Percentiles rank a stretch among this genome's conserved stretches.
Evolutionary conservation across 2,888 invertebrate genomes (phyloP).

Genomic region (Agrotis puta): DNA sequence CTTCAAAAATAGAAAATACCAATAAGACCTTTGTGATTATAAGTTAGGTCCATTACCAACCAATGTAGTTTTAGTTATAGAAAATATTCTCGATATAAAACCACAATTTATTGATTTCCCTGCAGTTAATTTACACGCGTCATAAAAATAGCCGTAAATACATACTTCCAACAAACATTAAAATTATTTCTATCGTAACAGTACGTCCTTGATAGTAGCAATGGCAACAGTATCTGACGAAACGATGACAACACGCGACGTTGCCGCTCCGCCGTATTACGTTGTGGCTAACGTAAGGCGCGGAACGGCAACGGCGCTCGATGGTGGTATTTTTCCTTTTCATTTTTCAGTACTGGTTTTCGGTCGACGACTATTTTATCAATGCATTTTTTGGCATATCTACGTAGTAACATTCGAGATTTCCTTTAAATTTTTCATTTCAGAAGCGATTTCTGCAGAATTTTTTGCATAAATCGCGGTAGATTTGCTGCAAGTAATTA

Average conservation of each 20-base stretch:
- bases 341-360: constrained; percentile 56
- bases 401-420: no score
- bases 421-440: no score
- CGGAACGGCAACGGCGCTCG: constrained; percentile 55
- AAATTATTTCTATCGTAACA: constrained; percentile 28
- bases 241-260: constrained; percentile 57
- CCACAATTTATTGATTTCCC: background rate
- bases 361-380: background rate
- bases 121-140: background rate
- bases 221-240: constrained; percentile 43
- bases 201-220: constrained; percentile 50
- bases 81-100: background rate
- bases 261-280: constrained; percentile 58
- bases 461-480: no score
- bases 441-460: no score
- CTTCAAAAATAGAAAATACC: no score
- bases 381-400: constrained; percentile 9
- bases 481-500: no score
- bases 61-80: no score
- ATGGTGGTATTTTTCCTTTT: constrained; percentile 48
- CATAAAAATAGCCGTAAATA: background rate
- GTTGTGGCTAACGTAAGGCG: constrained; percentile 41
- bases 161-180: constrained; percentile 1
- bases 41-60: no score
- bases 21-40: no score